Percentiles rank a stretch among this genome's conserved stretches.
These are phyloP conservation scores for Drosophila baimaii DNA, from an alignment of 1,140 invertebrate species.

Conservation along the genomic window DNA sequence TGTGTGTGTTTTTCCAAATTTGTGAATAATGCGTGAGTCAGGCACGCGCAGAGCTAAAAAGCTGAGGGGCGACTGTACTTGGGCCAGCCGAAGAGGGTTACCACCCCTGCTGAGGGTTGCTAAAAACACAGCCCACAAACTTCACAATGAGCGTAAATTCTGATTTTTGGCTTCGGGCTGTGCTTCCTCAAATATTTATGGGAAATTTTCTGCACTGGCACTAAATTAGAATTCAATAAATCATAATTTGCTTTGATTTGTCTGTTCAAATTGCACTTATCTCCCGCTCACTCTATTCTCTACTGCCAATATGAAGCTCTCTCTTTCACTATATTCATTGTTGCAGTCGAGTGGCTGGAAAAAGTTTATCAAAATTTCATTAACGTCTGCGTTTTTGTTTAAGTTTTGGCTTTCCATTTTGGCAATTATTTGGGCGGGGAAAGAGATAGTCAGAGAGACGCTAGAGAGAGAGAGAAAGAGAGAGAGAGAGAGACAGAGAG, in stretches of 20 bases:
- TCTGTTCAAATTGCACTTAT: slow-evolving; percentile 51
- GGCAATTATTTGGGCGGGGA: slow-evolving; percentile 61
- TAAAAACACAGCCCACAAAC: slow-evolving; percentile 18
- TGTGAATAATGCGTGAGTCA: slow-evolving; percentile 66
- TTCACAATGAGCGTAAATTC: slow-evolving; percentile 75
- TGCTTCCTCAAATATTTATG: slow-evolving; percentile 78
- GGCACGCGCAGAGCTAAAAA: slow-evolving; percentile 69
- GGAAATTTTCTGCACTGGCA: slow-evolving; percentile 64
- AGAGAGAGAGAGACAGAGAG: too few relatives aligned
- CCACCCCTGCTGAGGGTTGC: slow-evolving; percentile 36
- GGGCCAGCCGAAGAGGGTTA: slow-evolving; percentile 1
- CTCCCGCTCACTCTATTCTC: slow-evolving; percentile 3
- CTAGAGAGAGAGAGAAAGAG: neutral
- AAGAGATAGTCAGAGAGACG: slow-evolving; percentile 16
- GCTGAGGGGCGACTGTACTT: slow-evolving; percentile 72
- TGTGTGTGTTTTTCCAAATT: slow-evolving; percentile 8
- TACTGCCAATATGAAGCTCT: neutral
- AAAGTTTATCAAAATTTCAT: slow-evolving; percentile 82
- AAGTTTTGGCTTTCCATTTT: slow-evolving; percentile 76
- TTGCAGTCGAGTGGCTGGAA: slow-evolving; percentile 43
- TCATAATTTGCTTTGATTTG: slow-evolving; percentile 75
- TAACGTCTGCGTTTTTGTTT: slow-evolving; percentile 79
- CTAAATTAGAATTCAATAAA: slow-evolving; percentile 83
- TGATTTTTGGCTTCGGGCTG: slow-evolving; percentile 42
- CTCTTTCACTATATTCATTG: slow-evolving; percentile 42